Conservation (phyloP, 2,797 vertebrate species). For the Tapera naevia region DNA sequence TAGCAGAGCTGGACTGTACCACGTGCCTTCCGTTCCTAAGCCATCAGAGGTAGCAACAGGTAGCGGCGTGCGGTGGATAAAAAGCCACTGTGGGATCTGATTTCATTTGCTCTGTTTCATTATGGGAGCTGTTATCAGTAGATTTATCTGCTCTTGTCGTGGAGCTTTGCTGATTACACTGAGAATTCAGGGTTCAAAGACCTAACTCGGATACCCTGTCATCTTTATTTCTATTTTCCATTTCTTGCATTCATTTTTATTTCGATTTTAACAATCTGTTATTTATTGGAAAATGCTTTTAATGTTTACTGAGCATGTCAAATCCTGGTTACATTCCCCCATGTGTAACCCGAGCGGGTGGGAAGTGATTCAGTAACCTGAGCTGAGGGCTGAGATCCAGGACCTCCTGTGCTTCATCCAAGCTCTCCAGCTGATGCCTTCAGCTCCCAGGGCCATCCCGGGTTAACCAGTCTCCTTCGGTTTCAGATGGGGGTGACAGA, state of each 20-base stretch:
- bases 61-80: not conserved
- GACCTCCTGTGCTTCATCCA: not conserved
- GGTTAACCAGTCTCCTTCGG: not conserved
- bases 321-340: not conserved
- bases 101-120: not conserved
- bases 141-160: not conserved
- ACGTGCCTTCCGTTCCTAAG: not conserved
- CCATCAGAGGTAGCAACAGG: not conserved
- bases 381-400: not conserved
- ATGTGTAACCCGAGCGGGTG: not conserved
- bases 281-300: not conserved
- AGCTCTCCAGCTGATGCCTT: not conserved
- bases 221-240: slow-evolving; percentile 64
- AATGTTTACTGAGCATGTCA: not conserved
- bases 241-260: slow-evolving; percentile 64
- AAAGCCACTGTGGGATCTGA: not conserved
- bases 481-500: not conserved
- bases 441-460: accelerated
- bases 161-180: not conserved
- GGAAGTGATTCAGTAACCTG: not conserved
- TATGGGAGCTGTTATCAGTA: not conserved
- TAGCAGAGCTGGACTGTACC: not conserved
- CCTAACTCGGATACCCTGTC: not conserved
- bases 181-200: not conserved
- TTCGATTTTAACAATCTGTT: slow-evolving; percentile 31